Evolutionary conservation across 2,888 invertebrate species (phyloP).

Genomic region (Baccha elongata): DNA sequence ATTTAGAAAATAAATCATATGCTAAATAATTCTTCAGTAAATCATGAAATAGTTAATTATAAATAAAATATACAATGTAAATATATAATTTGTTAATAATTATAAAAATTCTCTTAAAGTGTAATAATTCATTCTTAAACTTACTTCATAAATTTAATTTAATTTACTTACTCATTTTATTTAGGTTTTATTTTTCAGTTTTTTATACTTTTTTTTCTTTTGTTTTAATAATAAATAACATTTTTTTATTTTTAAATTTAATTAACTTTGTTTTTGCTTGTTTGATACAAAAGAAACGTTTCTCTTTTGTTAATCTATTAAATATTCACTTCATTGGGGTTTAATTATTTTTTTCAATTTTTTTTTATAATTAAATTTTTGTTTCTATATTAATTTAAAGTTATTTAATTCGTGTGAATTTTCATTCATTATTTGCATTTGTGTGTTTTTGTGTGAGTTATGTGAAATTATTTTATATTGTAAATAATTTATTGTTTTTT

Average conservation of each 20-base stretch:
- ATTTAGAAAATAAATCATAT: conserved; percentile 36
- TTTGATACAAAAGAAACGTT: conserved; percentile 73
- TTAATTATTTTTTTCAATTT: conserved; percentile 33
- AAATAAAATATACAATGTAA: conserved; percentile 70
- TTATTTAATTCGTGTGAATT: conserved; percentile 56
- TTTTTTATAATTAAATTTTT: conserved; percentile 61
- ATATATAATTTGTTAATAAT: conserved; percentile 73
- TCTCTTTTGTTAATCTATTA: conserved; percentile 72
- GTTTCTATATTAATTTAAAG: conserved; percentile 54
- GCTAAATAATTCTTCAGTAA: conserved; percentile 42
- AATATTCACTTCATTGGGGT: conserved; percentile 73
- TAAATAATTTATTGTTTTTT: conserved; percentile 64
- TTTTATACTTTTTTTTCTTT: conserved; percentile 62
- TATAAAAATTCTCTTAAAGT: conserved; percentile 73
- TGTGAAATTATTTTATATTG: conserved; percentile 61
- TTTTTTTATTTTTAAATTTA: conserved; percentile 62
- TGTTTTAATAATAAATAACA: conserved; percentile 72
- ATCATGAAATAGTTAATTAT: conserved; percentile 46
- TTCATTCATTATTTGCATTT: conserved; percentile 58
- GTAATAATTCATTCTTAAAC: conserved; percentile 74
- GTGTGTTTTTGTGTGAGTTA: conserved; percentile 55
- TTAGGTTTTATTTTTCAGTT: conserved; percentile 68
- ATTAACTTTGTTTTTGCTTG: conserved; percentile 73
- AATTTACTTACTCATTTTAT: conserved; percentile 75
- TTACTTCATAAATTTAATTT: conserved; percentile 74